Evolutionary conservation across 2,888 invertebrate species (phyloP), one percentile per base, ranked within the genome.

Genomic region (Meganola albula): DNA sequence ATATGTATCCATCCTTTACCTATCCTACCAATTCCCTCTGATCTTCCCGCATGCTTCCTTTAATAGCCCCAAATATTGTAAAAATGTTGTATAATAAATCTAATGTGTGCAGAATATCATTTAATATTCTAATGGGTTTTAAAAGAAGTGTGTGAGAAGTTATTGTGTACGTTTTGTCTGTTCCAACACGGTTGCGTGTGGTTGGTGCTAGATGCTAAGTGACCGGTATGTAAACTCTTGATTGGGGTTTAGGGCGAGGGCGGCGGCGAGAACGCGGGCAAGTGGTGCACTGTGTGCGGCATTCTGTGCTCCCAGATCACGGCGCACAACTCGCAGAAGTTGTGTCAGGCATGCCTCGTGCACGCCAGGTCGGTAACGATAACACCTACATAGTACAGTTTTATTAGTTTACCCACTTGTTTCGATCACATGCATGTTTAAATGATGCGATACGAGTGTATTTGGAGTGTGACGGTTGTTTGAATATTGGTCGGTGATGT

Each of bases 331-430:
- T 76, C 85, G 56, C 87, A 87, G 61, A 84, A 78, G 75, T 74
- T 87, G 72, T 87, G 87, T 62, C 86, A 84, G 82, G 84, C 86
- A 67, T 87, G 87, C 84, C 84, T 86, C 78, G 84, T 83, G 84
- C 87, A 87, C 82, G 84, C 85, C 85, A 87, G 87, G 87, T 87
- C 84, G 82, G 86, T 86, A 86, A 63, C 59, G 52, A 47, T 52
- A n/a, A n/a, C 54, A 40, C 37, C 42, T 47, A 43, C 40, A 46
- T 56, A 36, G 49, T 48, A 44, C 45, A 48, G 49, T 46, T 45
- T 52, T 47, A 44, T 56, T 46, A 48, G 43, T 47, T 48, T 48
- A 44, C 41, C 45, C 42, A 40, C 44, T 45, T 45, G 49, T 40
- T 52, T 54, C 56, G 50, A 50, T 53, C 46, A 55, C 42, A 57